Evolutionary conservation across 2,888 invertebrate species (phyloP).

Genomic region (Xylocampa areola): DNA sequence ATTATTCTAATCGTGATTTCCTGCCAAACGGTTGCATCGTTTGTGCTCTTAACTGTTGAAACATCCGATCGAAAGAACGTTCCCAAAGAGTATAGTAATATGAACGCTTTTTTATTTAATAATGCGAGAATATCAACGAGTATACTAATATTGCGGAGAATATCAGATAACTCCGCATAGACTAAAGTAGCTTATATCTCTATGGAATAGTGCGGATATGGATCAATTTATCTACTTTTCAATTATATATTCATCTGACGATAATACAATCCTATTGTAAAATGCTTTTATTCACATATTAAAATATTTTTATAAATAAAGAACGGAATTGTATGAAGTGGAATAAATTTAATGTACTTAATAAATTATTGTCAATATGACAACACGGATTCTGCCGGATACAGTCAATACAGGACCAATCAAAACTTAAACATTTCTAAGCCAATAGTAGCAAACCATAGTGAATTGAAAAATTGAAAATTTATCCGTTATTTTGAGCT

Average conservation of each 20-base stretch:
- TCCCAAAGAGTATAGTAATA: too few species aligned
- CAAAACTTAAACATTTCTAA: background rate
- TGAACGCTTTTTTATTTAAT: too few species aligned
- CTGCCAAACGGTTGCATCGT: too few species aligned
- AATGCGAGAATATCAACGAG: slow-evolving; percentile 41
- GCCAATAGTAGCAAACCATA: slow-evolving; percentile 43
- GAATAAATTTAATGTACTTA: rapidly evolving
- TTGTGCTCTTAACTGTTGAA: too few species aligned
- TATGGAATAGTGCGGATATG: background rate
- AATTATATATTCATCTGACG: too few species aligned
- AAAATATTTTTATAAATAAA: background rate
- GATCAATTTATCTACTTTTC: slow-evolving; percentile 8
- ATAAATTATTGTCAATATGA: rapidly evolving
- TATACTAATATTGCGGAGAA: too few species aligned
- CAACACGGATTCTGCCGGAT: slow-evolving; percentile 1
- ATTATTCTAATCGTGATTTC: too few species aligned
- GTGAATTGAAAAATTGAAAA: slow-evolving; percentile 24
- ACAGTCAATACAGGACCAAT: slow-evolving; percentile 45
- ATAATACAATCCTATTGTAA: too few species aligned
- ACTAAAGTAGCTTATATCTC: background rate
- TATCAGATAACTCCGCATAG: slow-evolving; percentile 21
- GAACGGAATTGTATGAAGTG: background rate
- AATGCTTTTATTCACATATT: too few species aligned
- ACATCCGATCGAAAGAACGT: too few species aligned
- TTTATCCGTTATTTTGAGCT: slow-evolving; percentile 56